These are phyloP conservation scores for Scylla paramamosain DNA, from an alignment of 1,140 invertebrate species.

Conservation along the genomic window DNA sequence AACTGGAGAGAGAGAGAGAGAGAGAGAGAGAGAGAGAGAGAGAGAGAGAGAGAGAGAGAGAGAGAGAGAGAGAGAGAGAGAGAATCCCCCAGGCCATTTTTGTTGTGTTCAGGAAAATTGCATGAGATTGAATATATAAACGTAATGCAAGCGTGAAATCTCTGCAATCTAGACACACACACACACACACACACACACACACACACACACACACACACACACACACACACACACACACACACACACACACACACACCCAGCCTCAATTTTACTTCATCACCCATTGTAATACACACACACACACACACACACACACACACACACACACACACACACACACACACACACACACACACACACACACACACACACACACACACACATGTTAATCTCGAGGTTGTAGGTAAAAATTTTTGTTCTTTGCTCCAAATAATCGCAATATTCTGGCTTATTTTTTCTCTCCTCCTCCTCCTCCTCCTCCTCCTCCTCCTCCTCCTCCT, in stretches of 20 bases:
- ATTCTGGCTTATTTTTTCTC: neutral
- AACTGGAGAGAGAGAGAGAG: slow-evolving; percentile 14
- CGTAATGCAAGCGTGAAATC: neutral
- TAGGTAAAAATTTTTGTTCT: neutral
- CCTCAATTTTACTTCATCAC: neutral
- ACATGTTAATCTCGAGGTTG: neutral
- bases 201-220: slow-evolving; percentile 50
- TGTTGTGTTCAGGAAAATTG: neutral
- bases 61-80: neutral
- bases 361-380: slow-evolving; percentile 54
- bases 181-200: slow-evolving; percentile 54
- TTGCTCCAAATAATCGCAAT: neutral
- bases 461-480: neutral
- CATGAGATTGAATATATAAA: neutral
- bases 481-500: neutral
- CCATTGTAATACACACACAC: slow-evolving; percentile 48
- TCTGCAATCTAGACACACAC: neutral
- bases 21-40: slow-evolving; percentile 28
- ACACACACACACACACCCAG: neutral
- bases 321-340: slow-evolving; percentile 53
- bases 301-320: slow-evolving; percentile 55
- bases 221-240: slow-evolving; percentile 45
- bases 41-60: slow-evolving; percentile 14
- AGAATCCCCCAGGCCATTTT: neutral
- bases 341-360: slow-evolving; percentile 39